phyloP scores from a whole-genome alignment of 2,888 invertebrate species.

The Himalopsyche anomala region DNA sequence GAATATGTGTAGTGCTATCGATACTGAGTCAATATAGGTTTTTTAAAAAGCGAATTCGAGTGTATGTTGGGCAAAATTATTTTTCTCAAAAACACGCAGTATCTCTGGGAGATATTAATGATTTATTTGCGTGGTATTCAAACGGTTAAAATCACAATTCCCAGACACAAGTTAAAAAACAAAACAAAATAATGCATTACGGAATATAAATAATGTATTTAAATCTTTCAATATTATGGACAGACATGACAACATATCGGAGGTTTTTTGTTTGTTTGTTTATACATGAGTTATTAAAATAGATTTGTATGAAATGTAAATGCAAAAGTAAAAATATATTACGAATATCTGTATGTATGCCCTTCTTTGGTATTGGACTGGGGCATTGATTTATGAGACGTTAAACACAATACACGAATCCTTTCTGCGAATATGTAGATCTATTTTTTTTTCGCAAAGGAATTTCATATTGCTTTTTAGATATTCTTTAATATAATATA shows the following conservation, averaged over 20 bases:
- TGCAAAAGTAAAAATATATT: constrained; percentile 22
- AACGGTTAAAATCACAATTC: too few species aligned
- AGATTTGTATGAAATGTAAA: constrained; percentile 26
- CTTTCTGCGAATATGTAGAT: constrained; percentile 6
- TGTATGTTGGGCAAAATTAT: too few species aligned
- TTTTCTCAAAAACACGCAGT: too few species aligned
- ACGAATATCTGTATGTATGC: constrained; percentile 14
- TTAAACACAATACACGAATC: constrained; percentile 12
- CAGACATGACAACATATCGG: not conserved
- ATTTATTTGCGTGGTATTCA: too few species aligned
- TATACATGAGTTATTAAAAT: constrained; percentile 10
- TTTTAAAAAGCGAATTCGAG: too few species aligned
- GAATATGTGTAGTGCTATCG: too few species aligned
- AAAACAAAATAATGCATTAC: too few species aligned
- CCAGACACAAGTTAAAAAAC: too few species aligned
- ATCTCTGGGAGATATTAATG: too few species aligned
- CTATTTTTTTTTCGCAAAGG: constrained; percentile 21
- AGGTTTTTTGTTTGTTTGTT: not conserved
- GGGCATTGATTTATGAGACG: constrained; percentile 6
- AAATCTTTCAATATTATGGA: constrained; percentile 13
- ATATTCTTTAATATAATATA: not conserved
- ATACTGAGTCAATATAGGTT: too few species aligned
- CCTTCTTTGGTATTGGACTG: constrained; percentile 10
- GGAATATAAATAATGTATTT: not conserved
- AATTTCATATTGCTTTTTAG: constrained; percentile 2